Base-by-base conservation (phyloP, 2,888 invertebrate species). In the Shargacucullia verbasci region DNA sequence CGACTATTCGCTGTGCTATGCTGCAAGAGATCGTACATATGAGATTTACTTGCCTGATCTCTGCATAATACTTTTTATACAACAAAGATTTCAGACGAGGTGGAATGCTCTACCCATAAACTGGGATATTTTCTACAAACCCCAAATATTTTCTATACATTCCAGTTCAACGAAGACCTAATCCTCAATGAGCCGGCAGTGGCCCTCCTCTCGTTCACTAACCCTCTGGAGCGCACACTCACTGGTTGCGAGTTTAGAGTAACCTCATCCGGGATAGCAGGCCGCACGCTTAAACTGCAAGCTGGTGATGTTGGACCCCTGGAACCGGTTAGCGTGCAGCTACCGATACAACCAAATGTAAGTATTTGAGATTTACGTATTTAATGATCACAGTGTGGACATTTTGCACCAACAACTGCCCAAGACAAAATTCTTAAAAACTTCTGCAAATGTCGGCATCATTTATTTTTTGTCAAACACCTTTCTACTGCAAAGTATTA, bases 181-280 rank as follows among this genome's bases (percentile, higher is more conserved):
- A 85, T 94, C 6, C 86, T 96, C 9, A 95, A 94, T 2, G 89
- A 94, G 81, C 92, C 95, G 5, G 83, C 95, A 2, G 88, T 90
- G 0, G 94, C 95, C 0, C 91, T 90, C 0, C 89, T 97, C 12
- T 94, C 95, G 2, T 96, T 97, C 80, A 92, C 88, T 43, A 98
- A 98, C 88, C 97, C 97, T 0, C 84, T 97, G 70, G 95, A 96
- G 54, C 92, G 88, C 13, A 70, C 83, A 0, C 88, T 98, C 43
- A 96, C 96, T 0, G 92, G 95, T 8, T 97, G 97, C 81, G 95
- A 95, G 80, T 96, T 97, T 84, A 95, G 95, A 40, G 91, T 97
- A 69, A 96, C 96, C 58, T 97, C 97, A 0, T 95, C 96, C 0
- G 96, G 96, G 2, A 89, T 97, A 9, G 87, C 93, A 0, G 95